Evolutionary conservation across 2,888 invertebrate genomes (phyloP), one percentile per base, ranked within the genome.

Genomic region (Cenopis cana): DNA sequence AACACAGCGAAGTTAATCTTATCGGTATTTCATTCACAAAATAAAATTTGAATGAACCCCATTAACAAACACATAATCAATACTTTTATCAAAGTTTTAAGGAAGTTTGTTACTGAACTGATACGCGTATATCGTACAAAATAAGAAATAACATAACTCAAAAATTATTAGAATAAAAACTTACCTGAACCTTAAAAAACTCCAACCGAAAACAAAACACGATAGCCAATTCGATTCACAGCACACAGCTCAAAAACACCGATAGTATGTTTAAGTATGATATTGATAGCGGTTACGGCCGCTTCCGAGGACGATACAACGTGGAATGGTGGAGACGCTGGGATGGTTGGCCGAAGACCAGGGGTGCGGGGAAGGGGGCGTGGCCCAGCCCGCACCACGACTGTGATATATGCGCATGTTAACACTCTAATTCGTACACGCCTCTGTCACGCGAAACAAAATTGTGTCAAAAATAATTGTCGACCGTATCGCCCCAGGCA

Each of bases 391-490:
- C 41, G 41, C 79, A 84, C 91, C 85, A 85, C n/a, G 87, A 88
- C 86, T 80, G 86, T 91, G 91, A 92, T 90, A 86, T 91, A 92
- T 91, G 89, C 90, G 88, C 89, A 88, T 89, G 89, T 90, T 91
- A 90, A 88, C 91, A 90, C 89, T 87, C 77, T 76, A 76, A 77
- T 78, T 78, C 78, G 87, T 85, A 90, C 91, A 91, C 93, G 92
- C 93, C 93, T 93, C 84, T 89, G 91, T 91, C 91, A 89, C 87
- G 88, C 82, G 49, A 70, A 70, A 41, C 29, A n/a, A 64, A 36
- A 52, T 29, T 11, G n/a, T 56, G 56, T 56, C 29, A 56, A 55
- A 64, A 64, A 52, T 36, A 55, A 46, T 46, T 46, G n/a, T 14
- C 50, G 24, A 20, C 33, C 38, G 62, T 64, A 41, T 64, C 20